Evolutionary conservation across 1,140 invertebrate species (phyloP).

Genomic region (Meloidogyne hapla): DNA sequence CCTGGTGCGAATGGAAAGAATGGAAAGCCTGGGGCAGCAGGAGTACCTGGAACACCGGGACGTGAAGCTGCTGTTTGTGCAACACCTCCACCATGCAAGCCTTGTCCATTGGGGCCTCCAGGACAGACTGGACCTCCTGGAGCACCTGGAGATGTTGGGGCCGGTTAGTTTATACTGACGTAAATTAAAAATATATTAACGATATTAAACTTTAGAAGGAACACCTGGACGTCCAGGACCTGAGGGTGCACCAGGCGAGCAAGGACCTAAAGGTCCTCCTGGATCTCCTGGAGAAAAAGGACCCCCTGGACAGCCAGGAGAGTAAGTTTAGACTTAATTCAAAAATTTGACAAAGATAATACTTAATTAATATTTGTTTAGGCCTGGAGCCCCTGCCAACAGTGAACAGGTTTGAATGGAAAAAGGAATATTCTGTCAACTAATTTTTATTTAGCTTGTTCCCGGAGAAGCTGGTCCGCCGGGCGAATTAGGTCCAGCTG

Average conservation of each 20-base stretch:
- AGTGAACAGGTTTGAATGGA: slow-evolving; percentile 1
- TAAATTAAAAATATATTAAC: no score
- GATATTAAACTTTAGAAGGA: slow-evolving; percentile 31
- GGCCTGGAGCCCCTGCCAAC: slow-evolving; percentile 16
- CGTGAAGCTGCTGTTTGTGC: slow-evolving; percentile 27
- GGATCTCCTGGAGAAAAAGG: slow-evolving; percentile 23
- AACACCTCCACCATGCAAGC: slow-evolving; percentile 43
- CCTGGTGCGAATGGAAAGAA: slow-evolving; percentile 17
- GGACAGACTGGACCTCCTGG: slow-evolving; percentile 25
- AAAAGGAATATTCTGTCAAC: slow-evolving; percentile 6
- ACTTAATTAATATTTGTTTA: not conserved
- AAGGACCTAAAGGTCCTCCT: slow-evolving; percentile 35
- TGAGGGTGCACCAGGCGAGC: slow-evolving; percentile 36
- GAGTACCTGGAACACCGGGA: slow-evolving; percentile 36
- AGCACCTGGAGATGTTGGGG: slow-evolving; percentile 40
- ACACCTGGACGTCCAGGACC: slow-evolving; percentile 26
- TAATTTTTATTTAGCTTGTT: slow-evolving; percentile 14
- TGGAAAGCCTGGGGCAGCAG: slow-evolving; percentile 32
- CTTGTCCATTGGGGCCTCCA: slow-evolving; percentile 38
- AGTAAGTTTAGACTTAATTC: not conserved
- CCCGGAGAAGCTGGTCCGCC: slow-evolving; percentile 18
- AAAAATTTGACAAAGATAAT: not conserved
- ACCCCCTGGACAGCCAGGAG: slow-evolving; percentile 25
- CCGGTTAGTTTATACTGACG: slow-evolving; percentile 7
- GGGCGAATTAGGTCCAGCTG: slow-evolving; percentile 32